These are phyloP conservation scores for Radopholus similis DNA, from an alignment of 1,140 invertebrate species.

Conservation along the genomic window DNA sequence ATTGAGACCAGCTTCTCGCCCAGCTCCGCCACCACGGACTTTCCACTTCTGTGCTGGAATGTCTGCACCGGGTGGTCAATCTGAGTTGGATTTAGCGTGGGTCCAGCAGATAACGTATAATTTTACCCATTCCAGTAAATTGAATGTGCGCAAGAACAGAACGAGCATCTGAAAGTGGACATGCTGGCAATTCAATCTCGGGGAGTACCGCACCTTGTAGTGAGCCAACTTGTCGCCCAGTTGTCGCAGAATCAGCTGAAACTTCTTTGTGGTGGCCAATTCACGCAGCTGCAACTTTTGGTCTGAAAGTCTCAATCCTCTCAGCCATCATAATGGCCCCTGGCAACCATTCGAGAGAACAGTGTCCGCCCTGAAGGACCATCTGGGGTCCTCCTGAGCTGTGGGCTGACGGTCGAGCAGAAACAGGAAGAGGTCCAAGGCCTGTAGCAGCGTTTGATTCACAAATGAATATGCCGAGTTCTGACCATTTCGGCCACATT, in stretches of 20 bases:
- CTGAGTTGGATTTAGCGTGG: constrained; percentile 1
- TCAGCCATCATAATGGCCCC: not conserved
- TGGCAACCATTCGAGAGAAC: constrained; percentile 1
- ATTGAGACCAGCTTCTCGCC: constrained; percentile 16
- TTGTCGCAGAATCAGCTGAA: constrained; percentile 6
- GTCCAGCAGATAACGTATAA: not conserved
- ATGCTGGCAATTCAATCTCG: not conserved
- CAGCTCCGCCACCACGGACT: constrained; percentile 12
- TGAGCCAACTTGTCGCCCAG: constrained; percentile 10
- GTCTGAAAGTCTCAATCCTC: not conserved
- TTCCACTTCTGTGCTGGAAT: constrained; percentile 15
- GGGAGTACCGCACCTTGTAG: not conserved
- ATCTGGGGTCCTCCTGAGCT: constrained; percentile 3
- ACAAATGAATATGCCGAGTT: not conserved
- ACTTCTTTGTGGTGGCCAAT: constrained; percentile 6
- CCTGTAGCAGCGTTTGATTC: not conserved
- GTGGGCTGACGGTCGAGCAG: constrained; percentile 10
- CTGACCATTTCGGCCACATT: not conserved
- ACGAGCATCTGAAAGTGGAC: not conserved
- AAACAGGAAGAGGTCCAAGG: constrained; percentile 14
- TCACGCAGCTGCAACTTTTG: not conserved
- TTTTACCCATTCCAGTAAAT: constrained; percentile 14
- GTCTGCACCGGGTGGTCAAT: constrained; percentile 9
- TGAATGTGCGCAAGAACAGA: constrained; percentile 16
- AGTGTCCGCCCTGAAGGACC: not conserved